phyloP scores from a whole-genome alignment of 2,888 invertebrate species.

The Agonopterix subpropinquella region DNA sequence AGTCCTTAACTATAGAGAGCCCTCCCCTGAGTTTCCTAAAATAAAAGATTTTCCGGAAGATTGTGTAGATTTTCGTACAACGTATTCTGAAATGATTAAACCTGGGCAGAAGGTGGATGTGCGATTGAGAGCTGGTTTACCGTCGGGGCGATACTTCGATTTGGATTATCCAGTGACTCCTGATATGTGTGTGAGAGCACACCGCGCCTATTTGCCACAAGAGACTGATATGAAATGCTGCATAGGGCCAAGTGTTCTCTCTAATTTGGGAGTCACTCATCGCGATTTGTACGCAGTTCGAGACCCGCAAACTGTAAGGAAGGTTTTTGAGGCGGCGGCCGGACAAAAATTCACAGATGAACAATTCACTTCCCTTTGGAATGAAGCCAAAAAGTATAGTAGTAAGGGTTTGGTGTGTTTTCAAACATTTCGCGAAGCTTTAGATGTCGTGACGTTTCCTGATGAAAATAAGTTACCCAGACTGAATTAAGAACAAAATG shows the following conservation, averaged over 20 bases:
- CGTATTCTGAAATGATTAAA: constrained; percentile 35
- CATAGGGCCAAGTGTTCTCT: constrained; percentile 28
- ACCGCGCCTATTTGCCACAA: constrained; percentile 22
- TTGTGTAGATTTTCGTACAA: constrained; percentile 30
- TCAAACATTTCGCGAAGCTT: constrained; percentile 51
- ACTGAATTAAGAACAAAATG: too few species aligned
- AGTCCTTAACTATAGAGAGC: constrained; percentile 42
- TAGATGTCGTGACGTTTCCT: not conserved
- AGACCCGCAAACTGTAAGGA: constrained; percentile 27
- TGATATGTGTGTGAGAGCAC: constrained; percentile 23
- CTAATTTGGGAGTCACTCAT: constrained; percentile 27
- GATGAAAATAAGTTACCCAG: too few species aligned
- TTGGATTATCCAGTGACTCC: constrained; percentile 26
- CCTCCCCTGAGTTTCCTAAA: constrained; percentile 34
- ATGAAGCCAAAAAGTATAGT: constrained; percentile 47
- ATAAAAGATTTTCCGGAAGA: constrained; percentile 26
- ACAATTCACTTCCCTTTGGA: constrained; percentile 54
- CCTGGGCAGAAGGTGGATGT: constrained; percentile 17
- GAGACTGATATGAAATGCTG: constrained; percentile 30
- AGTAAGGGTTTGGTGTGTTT: constrained; percentile 55
- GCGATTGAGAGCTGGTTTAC: constrained; percentile 25
- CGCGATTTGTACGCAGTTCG: constrained; percentile 32
- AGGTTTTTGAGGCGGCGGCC: constrained; percentile 46
- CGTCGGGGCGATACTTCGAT: constrained; percentile 36
- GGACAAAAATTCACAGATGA: constrained; percentile 51